Evolutionary conservation across 2,888 invertebrate genomes (phyloP).

Genomic region (Andricus quercusramuli): DNA sequence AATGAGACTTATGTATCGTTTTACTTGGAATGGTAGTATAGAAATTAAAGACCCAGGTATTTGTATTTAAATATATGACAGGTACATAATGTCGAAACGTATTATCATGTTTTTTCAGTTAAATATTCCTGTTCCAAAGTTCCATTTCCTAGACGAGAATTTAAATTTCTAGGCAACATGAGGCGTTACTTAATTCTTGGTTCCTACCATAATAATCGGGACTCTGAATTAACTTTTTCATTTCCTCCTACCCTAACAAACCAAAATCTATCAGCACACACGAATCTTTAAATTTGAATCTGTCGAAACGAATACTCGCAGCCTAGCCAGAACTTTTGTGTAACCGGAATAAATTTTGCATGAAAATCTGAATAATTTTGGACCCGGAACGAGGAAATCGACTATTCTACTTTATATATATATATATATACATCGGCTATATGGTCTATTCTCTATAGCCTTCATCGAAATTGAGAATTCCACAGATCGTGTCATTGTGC

Average conservation of each 20-base stretch:
- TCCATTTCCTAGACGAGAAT: neutral
- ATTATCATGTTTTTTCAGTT: neutral
- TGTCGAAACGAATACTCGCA: neutral
- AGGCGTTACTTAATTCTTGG: neutral
- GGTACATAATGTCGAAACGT: neutral
- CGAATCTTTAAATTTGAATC: constrained; percentile 12
- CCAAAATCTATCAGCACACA: neutral
- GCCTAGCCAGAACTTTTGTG: neutral
- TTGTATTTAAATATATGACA: too few species aligned
- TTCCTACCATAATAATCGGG: neutral
- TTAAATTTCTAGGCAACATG: neutral
- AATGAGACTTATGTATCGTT: too few species aligned
- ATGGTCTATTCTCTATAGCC: neutral
- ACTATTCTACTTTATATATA: too few species aligned
- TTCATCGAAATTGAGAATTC: neutral
- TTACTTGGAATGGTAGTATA: too few species aligned
- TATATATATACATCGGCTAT: too few species aligned
- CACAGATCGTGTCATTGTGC: neutral
- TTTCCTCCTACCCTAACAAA: neutral
- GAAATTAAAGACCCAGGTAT: too few species aligned
- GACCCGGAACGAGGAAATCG: neutral
- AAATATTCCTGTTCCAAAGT: neutral
- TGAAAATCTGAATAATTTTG: constrained; percentile 17
- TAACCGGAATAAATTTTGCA: constrained; percentile 3
- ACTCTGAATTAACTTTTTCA: neutral